Base-by-base conservation (phyloP, 2,888 invertebrate genomes). In the Emesis russula region DNA sequence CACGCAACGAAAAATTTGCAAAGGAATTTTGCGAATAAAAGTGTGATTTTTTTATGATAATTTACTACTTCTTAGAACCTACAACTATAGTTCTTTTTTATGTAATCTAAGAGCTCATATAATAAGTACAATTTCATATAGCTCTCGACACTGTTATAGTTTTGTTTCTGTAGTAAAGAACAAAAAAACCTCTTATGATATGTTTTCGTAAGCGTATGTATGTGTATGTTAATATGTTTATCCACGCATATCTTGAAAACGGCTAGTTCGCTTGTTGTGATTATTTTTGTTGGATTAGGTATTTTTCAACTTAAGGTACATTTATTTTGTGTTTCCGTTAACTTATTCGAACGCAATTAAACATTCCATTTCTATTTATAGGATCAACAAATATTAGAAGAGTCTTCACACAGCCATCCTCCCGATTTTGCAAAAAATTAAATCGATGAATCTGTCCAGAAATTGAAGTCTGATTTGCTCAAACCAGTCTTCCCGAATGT, bases 341-440 rank as follows among this genome's bases (percentile, higher is more conserved):
- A 58, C 58, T 58, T 58, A 58, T 58, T 58, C 4, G 58, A 58
- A 18, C 58, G n/a, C n/a, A 58, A 58, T n/a, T n/a, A 58, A 58
- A n/a, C 58, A n/a, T 58, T 58, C 58, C 2, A 25, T 63, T 63
- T 63, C 25, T 4, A 25, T 63, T 53, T 25, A 63, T 25, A 63
- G 58, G 58, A 58, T 58, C 58, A 58, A 58, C 18, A 58, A 58
- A 18, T 63, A 63, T 63, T 63, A 63, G n/a, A 63, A 53, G 53
- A 53, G n/a, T n/a, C 63, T 18, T 18, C n/a, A 53, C 4, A 63
- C 25, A 18, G 63, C 63, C 63, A 63, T 63, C 63, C n/a, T 58
- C n/a, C 63, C 18, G n/a, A 63, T 25, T 63, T 63, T 63, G 63
- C 63, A 63, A 63, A 63, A 63, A 63, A 63, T 63, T 18, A 63